These are phyloP conservation scores for Leucoptera coffeella DNA, from an alignment of 2,888 invertebrate species.

Conservation along the genomic window DNA sequence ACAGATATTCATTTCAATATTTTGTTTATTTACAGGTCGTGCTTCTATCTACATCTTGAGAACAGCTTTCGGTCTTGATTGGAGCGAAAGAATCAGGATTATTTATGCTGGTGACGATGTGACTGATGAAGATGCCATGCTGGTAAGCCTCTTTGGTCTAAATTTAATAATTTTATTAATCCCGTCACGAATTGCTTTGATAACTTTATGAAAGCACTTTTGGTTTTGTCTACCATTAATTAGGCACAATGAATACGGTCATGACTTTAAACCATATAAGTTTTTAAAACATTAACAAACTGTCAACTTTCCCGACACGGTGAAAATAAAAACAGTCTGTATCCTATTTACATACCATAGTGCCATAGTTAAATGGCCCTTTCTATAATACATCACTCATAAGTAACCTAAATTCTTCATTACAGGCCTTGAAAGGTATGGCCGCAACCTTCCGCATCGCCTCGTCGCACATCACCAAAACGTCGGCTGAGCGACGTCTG, in stretches of 20 bases:
- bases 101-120: conserved; percentile 86
- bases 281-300: too few relatives aligned
- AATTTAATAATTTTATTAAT: too few relatives aligned
- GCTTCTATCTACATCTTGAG: conserved; percentile 86
- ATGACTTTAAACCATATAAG: too few relatives aligned
- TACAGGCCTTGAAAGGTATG: conserved; percentile 85
- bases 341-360: too few relatives aligned
- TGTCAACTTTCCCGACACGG: too few relatives aligned
- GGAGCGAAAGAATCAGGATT: conserved; percentile 84
- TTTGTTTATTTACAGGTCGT: conserved; percentile 38
- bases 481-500: conserved; percentile 79
- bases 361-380: too few relatives aligned
- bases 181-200: too few relatives aligned
- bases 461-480: conserved; percentile 76
- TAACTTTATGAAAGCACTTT: too few relatives aligned
- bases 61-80: conserved; percentile 86
- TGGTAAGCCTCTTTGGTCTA: conserved; percentile 55
- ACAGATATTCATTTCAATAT: too few relatives aligned
- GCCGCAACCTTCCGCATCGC: conserved; percentile 88
- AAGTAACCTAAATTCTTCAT: conserved; percentile 2
- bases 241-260: too few relatives aligned
- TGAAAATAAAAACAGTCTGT: too few relatives aligned
- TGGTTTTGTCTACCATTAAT: too few relatives aligned
- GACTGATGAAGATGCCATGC: conserved; percentile 88
- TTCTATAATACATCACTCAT: conserved; percentile 2